Evolutionary conservation across 2,113 vertebrate genomes (phyloP), one percentile per base, ranked within the genome.

Genomic region (Brachypodius melanocephalos): DNA sequence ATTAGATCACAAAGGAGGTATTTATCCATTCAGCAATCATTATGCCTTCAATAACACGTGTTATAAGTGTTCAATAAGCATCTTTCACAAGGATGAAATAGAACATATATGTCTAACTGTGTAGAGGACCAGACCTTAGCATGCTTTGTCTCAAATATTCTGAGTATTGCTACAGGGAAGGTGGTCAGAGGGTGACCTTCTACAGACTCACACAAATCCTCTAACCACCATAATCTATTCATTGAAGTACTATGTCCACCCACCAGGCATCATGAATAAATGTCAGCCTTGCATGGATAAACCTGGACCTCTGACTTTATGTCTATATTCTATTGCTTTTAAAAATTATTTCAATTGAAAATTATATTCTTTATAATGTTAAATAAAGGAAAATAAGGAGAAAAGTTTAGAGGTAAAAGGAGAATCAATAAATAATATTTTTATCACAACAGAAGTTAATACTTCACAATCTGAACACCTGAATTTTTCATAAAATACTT

Each of bases 161-260:
- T n/a, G 38, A 52, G 19, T 25, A 20, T 21, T 52, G 22, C 18
- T 36, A 5, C 21, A 72, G 32, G 51, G 51, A 58, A 52, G 5
- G 32, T 52, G 32, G 1, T 6, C 0, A 1, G 14, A 58, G 14
- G n/a, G n/a, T 55, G 29, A 55, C 24, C 4, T 10, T 55, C 36
- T 84, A 17, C 14, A 13, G 78, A 77, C 71, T 93, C 86, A 71
- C 65, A 66, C 7, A 73, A 75, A 85, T 85, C 5, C n/a, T 38
- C 40, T 69, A 82, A 69, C 14, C 3, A 24, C 28, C 11, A 9
- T 19, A 52, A 32, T 43, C 52, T 82, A 38, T 51, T 83, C 42
- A 31, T 29, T 77, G 58, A 88, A 88, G 12, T 34, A 57, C 28
- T 46, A 2, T 20, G 8, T 67, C 34, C 14, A 49, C 11, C 14